Percentiles rank a stretch among this genome's conserved stretches.
These are phyloP conservation scores for Nothoprocta perdicaria DNA, from an alignment of 2,113 vertebrate species.

Conservation along the genomic window DNA sequence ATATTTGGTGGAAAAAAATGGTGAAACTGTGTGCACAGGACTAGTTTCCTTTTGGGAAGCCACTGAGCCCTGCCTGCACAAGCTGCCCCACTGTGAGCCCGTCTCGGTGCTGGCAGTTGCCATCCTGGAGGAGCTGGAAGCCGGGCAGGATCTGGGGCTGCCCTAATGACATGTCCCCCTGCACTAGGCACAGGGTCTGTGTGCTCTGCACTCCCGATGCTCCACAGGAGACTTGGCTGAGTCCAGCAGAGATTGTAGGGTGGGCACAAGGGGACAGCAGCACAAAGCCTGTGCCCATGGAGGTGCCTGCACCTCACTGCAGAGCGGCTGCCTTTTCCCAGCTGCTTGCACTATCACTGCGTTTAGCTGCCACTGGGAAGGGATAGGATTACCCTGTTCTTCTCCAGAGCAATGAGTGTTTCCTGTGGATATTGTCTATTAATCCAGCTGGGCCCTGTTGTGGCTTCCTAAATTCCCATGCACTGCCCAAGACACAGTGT, in stretches of 20 bases:
- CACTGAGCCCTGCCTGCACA: neutral
- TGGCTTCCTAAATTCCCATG: neutral
- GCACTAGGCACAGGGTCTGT: no score
- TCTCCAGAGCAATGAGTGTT: neutral
- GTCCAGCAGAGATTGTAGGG: no score
- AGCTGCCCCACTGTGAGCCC: neutral
- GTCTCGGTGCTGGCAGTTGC: neutral
- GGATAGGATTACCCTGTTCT: fast-evolving
- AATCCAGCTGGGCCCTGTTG: neutral
- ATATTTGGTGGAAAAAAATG: neutral
- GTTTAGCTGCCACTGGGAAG: neutral
- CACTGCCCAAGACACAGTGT: fast-evolving
- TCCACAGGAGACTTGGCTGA: neutral
- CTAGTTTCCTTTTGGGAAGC: neutral
- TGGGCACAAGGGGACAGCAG: no score
- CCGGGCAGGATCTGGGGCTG: no score
- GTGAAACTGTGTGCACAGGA: neutral
- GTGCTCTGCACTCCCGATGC: neutral
- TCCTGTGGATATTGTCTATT: neutral
- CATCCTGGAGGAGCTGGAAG: neutral
- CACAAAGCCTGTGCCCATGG: fast-evolving
- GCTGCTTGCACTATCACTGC: neutral
- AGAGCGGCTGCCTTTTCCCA: neutral
- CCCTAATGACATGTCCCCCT: no score
- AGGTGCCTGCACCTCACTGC: neutral